These are phyloP conservation scores for Eupithecia insigniata DNA, from an alignment of 2,888 invertebrate genomes.

Conservation along the genomic window DNA sequence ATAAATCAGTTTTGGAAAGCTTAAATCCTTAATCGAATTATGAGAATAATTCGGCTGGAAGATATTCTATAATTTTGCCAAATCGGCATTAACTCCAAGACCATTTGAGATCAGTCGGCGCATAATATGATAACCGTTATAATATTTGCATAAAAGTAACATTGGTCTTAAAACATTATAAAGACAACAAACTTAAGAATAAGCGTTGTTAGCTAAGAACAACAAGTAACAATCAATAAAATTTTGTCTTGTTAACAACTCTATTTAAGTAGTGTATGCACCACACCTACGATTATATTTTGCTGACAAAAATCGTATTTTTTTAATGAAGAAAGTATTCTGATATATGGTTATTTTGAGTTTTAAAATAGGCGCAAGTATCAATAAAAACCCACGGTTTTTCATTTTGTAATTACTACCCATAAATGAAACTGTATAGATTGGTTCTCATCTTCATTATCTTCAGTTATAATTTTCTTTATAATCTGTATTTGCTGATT, in stretches of 20 bases:
- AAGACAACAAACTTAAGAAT: constrained; percentile 26
- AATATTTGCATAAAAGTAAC: constrained; percentile 29
- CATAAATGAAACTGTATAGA: background rate
- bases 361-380: background rate
- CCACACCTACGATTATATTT: too few relatives aligned
- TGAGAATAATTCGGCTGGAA: constrained; percentile 63
- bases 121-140: constrained; percentile 25
- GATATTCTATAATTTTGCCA: constrained; percentile 52
- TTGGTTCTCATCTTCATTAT: background rate
- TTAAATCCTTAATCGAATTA: constrained; percentile 62
- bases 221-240: background rate
- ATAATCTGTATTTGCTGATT: constrained; percentile 24
- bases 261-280: too few relatives aligned
- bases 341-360: too few relatives aligned
- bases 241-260: background rate
- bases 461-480: constrained; percentile 11
- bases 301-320: background rate
- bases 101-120: constrained; percentile 40
- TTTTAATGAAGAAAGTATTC: background rate
- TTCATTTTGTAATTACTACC: background rate
- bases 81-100: constrained; percentile 38
- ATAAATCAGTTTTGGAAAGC: constrained; percentile 69
- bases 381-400: background rate
- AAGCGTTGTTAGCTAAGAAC: background rate
- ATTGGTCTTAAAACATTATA: constrained; percentile 48